Conservation (phyloP, 1,140 invertebrate species). For the Acromyrmex echinatior region DNA sequence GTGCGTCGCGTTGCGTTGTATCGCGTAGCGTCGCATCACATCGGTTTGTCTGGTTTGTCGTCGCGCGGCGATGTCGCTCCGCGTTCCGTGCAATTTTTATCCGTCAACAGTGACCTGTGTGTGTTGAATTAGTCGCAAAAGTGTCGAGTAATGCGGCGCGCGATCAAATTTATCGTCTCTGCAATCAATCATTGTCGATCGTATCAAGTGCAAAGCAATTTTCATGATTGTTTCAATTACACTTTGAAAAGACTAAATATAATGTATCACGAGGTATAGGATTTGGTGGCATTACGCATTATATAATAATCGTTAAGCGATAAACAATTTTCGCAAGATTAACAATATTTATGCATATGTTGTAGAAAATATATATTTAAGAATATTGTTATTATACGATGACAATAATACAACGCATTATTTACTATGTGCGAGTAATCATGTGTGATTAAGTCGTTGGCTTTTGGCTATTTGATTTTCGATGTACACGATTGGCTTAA, state of each 20-base stretch:
- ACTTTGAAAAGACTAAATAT: neutral
- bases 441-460: neutral
- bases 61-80: constrained; percentile 15
- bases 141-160: neutral
- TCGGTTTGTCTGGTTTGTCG: neutral
- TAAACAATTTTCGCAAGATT: neutral
- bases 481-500: neutral
- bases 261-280: neutral
- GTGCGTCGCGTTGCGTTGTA: neutral
- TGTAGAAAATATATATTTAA: neutral
- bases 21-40: neutral
- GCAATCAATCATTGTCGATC: neutral
- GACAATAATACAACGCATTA: neutral
- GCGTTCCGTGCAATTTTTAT: neutral
- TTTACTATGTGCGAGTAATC: neutral
- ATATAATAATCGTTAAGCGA: no score
- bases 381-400: neutral
- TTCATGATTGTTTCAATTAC: neutral
- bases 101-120: neutral
- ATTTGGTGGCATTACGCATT: no score
- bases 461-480: neutral
- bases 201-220: neutral
- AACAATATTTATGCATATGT: neutral
- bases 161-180: neutral
- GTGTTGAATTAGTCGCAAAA: neutral